Conservation (phyloP, 2,888 invertebrate genomes). For the Cremastinae sp. region DNA sequence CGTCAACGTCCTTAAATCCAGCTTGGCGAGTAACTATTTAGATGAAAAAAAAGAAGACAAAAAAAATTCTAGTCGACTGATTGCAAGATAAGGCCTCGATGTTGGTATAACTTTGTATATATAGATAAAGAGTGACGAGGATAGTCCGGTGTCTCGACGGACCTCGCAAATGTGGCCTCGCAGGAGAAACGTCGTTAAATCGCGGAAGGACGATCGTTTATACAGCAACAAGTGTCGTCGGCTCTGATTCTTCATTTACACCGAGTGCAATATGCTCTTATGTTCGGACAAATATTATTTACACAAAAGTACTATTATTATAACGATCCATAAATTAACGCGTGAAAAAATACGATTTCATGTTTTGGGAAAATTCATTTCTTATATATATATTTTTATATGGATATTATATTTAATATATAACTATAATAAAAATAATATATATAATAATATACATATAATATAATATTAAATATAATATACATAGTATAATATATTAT, state of each 20-base stretch:
- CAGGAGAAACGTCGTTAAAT: constrained; percentile 50
- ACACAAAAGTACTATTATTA: background rate
- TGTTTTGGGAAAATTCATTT: no score
- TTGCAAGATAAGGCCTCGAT: background rate
- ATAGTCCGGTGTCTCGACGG: constrained; percentile 36
- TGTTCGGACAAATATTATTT: background rate
- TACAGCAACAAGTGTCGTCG: constrained; percentile 68
- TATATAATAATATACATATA: no score
- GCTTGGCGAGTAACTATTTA: background rate
- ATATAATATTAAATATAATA: no score
- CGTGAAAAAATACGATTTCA: no score
- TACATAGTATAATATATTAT: no score
- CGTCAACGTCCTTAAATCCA: no score
- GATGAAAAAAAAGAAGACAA: background rate
- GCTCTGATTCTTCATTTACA: constrained; percentile 34
- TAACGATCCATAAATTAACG: background rate
- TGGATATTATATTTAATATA: no score
- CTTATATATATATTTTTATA: no score
- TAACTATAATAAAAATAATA: no score
- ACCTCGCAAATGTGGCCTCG: constrained; percentile 23
- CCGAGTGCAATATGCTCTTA: background rate
- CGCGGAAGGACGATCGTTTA: constrained; percentile 60
- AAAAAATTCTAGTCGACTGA: no score
- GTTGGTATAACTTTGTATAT: background rate
- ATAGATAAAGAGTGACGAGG: background rate